These are phyloP conservation scores for Antheraea pernyi DNA, from an alignment of 1,140 invertebrate species.

Conservation along the genomic window DNA sequence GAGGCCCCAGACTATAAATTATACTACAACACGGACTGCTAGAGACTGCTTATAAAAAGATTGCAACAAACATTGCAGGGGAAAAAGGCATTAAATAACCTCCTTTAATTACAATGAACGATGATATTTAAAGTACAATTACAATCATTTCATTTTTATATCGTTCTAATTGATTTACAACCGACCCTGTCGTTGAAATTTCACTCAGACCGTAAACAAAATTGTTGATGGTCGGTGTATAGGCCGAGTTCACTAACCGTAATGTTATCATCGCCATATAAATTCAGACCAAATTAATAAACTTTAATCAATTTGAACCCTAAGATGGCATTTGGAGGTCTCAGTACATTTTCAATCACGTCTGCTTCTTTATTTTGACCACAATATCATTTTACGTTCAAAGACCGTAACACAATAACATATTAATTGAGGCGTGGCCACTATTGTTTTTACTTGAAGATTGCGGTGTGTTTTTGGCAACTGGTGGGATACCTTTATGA, in stretches of 20 bases:
- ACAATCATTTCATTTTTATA: slow-evolving; percentile 8
- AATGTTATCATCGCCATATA: not conserved
- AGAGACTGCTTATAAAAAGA: not conserved
- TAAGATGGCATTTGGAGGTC: not conserved
- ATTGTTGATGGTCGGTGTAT: not conserved
- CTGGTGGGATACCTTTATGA: too few species aligned
- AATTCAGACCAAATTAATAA: slow-evolving; percentile 1
- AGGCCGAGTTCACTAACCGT: not conserved
- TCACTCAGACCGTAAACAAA: not conserved
- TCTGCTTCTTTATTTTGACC: too few species aligned
- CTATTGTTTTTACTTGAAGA: too few species aligned
- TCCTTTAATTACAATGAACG: not conserved
- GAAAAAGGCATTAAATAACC: not conserved
- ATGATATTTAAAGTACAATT: not conserved
- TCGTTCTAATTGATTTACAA: slow-evolving; percentile 6
- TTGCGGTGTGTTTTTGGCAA: too few species aligned
- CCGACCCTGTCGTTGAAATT: slow-evolving; percentile 3
- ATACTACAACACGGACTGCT: not conserved
- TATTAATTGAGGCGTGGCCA: too few species aligned
- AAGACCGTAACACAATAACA: too few species aligned
- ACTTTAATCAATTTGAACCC: not conserved
- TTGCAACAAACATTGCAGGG: not conserved
- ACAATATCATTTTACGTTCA: too few species aligned
- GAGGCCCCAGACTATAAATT: too few species aligned
- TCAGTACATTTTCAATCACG: not conserved